Base-by-base conservation (phyloP, 2,888 invertebrate genomes). In the Leptura quadrifasciata region DNA sequence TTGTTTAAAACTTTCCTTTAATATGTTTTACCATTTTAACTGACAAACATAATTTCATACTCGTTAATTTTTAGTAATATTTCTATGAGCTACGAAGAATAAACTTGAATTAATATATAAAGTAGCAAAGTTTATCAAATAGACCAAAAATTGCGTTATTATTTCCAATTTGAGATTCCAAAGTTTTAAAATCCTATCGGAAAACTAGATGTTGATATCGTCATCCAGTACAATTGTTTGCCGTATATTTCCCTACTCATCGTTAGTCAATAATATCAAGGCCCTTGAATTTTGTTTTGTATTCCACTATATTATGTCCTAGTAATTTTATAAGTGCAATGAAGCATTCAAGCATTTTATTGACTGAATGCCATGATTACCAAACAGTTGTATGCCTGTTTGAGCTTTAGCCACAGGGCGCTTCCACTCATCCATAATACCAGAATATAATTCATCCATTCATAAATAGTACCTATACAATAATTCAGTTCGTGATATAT, bases 381-480 rank as follows among this genome's bases (percentile, higher is more conserved):
- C 82, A 81, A 81, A 81, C 84, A 83, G 81, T 82, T 82, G 83
- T 81, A 82, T 81, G 82, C 80, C 75, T 80, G 79, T 81, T 82
- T 81, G 83, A 79, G 82, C 80, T 82, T 84, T 83, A 81, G 84
- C 84, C 83, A 85, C 84, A 80, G 84, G 83, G 82, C 79, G 79
- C 78, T 77, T 70, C 76, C 80, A 79, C 80, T 81, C 85, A 80
- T 81, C 80, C 81, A 79, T 77, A 47, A 47, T 47, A 75, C 61
- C 74, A 12, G 17, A 61, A 64, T 74, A 73, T 77, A 72, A n/a
- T 73, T 21, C 20, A 21, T 6, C 10, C 20, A 57, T 57, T 57
- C 57, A 57, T 57, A 57, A 57, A 57, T 57, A 57, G 47, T 47
- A 47, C 47, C 47, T 47, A 47, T 5, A 47, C 47, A n/a, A 47